Base-by-base conservation (phyloP, 2,888 invertebrate genomes). In the Cheiracanthium punctorium region DNA sequence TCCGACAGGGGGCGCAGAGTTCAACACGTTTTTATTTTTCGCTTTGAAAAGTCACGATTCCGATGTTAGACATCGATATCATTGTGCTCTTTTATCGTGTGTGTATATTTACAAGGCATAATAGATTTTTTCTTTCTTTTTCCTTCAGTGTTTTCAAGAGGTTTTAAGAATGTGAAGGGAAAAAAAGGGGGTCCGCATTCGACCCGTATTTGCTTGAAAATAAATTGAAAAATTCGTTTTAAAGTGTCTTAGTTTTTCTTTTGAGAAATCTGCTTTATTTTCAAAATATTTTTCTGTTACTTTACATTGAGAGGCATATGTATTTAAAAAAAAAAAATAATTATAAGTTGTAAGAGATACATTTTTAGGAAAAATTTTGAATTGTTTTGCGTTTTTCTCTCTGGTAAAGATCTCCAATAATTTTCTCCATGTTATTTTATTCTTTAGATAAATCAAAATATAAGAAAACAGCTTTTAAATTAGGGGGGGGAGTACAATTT, bases 1-100 rank as follows among this genome's bases (percentile, higher is more conserved):
- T 14, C 67, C 67, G 32, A 32, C 67, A 67, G 67, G 30, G 67
- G 67, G 67, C 67, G 32, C n/a, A 32, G 14, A 67, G 67, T 30
- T 67, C 67, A 32, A 32, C 52, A 52, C 32, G 67, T 20, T n/a
- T 4, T 67, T 67, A 12, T 67, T 30, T 32, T 30, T 30, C 1
- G 10, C 32, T 32, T 17, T 24, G 30, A 24, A n/a, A n/a, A 67
- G 67, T 67, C 67, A 67, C 67, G 67, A 67, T 58, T 48, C 30
- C 32, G 17, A n/a, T 17, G 10, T 30, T 32, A 32, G n/a, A 32
- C 17, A 67, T 32, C 32, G 67, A 67, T 67, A 67, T 30, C 14
- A 67, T 30, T 32, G 67, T 67, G 8, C 30, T 24, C 24, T 58
- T 37, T 58, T 58, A 58, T 58, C 58, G 58, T 58, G 24, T 5